These are phyloP conservation scores for Leptopilina clavipes DNA, from an alignment of 1,140 invertebrate genomes.

Conservation along the genomic window DNA sequence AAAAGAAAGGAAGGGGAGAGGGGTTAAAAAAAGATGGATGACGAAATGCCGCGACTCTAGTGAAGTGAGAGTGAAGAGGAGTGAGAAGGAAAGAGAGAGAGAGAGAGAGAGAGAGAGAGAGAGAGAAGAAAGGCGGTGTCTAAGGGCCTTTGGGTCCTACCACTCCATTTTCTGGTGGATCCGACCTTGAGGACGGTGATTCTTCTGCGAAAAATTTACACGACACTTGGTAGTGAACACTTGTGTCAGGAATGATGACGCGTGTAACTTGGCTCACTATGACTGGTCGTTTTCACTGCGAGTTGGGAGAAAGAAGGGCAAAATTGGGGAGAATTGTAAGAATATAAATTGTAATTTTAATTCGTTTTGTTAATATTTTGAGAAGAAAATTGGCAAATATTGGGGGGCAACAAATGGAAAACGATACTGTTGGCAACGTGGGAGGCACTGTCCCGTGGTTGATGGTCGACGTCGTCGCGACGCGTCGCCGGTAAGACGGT, in stretches of 20 bases:
- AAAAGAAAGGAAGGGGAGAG: too few relatives aligned
- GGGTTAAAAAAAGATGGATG: background rate
- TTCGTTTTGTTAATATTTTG: background rate
- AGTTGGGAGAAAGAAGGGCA: too few relatives aligned
- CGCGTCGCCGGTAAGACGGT: slow-evolving; percentile 71
- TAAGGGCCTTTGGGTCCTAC: slow-evolving; percentile 36
- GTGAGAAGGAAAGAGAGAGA: slow-evolving; percentile 1
- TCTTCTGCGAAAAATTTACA: slow-evolving; percentile 14
- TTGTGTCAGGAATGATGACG: too few relatives aligned
- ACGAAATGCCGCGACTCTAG: slow-evolving; percentile 1
- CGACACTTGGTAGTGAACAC: too few relatives aligned
- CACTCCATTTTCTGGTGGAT: slow-evolving; percentile 37
- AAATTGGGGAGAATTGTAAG: too few relatives aligned
- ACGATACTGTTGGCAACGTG: slow-evolving; percentile 54
- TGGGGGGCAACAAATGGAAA: slow-evolving; percentile 30
- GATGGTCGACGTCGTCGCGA: slow-evolving; percentile 69
- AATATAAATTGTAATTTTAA: background rate
- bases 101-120: background rate
- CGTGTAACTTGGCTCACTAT: slow-evolving; percentile 4
- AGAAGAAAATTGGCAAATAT: background rate
- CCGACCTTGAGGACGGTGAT: slow-evolving; percentile 11
- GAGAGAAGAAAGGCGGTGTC: slow-evolving; percentile 33
- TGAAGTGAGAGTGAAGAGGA: slow-evolving; percentile 11
- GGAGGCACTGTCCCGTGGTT: slow-evolving; percentile 67
- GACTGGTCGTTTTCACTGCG: slow-evolving; percentile 6